Percentiles rank a stretch among this genome's conserved stretches.
phyloP scores from a whole-genome alignment of 1,140 invertebrate genomes.

The Plodia interpunctella region DNA sequence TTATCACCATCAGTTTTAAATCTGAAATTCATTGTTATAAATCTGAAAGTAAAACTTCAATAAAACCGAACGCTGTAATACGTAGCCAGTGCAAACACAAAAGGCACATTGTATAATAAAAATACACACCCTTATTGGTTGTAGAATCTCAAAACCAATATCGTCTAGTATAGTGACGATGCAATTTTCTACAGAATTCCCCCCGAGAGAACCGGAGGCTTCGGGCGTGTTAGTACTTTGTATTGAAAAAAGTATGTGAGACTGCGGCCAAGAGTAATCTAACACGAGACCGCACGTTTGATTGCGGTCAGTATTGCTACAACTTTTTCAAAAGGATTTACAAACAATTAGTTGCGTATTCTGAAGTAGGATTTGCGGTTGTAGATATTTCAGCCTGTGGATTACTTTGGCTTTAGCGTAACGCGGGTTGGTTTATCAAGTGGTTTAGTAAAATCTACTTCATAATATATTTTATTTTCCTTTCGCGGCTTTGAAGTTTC shows the following conservation, averaged over 20 bases:
- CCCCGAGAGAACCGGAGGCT: constrained; percentile 6
- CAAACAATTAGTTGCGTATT: not conserved
- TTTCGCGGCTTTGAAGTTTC: too few relatives aligned
- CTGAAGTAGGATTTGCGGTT: not conserved
- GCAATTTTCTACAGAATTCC: constrained; percentile 10
- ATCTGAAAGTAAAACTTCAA: not conserved
- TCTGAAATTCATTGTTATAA: not conserved
- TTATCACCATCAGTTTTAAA: too few relatives aligned
- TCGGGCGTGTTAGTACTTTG: constrained; percentile 8
- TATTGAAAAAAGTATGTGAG: constrained; percentile 1
- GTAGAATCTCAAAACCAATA: constrained; percentile 13
- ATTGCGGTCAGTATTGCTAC: not conserved
- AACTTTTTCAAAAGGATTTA: not conserved
- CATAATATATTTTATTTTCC: too few relatives aligned
- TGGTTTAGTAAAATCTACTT: too few relatives aligned
- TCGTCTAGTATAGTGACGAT: constrained; percentile 10
- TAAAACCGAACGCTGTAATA: not conserved
- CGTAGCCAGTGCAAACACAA: not conserved
- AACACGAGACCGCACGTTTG: not conserved
- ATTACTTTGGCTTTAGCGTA: not conserved
- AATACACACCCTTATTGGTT: constrained; percentile 9
- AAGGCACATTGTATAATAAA: constrained; percentile 2
- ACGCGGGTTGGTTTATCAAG: not conserved
- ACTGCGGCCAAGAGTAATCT: not conserved
- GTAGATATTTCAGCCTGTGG: not conserved